These are phyloP conservation scores for Cheilosia urbana DNA, from an alignment of 2,888 invertebrate species.

Conservation along the genomic window DNA sequence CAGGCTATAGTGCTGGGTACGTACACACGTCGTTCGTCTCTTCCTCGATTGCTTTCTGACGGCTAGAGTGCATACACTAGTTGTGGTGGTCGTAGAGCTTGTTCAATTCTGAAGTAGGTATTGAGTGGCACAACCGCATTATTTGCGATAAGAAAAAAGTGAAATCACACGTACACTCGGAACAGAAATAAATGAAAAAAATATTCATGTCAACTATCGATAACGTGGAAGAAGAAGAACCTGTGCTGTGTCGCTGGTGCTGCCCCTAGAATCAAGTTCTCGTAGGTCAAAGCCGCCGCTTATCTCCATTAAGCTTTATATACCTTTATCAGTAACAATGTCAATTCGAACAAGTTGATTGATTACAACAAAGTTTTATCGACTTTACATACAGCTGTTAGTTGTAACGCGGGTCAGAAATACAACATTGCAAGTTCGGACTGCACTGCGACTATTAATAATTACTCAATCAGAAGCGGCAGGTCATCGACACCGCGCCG, in stretches of 20 bases:
- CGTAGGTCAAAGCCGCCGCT: conserved; percentile 60
- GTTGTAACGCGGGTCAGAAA: neutral
- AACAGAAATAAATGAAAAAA: neutral
- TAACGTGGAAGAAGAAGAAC: conserved; percentile 10
- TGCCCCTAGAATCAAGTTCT: conserved; percentile 39
- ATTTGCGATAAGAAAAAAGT: conserved; percentile 64
- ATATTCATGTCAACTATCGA: conserved; percentile 30
- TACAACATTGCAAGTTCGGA: neutral
- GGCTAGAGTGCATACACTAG: conserved; percentile 13
- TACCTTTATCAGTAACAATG: neutral
- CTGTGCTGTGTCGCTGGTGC: conserved; percentile 11
- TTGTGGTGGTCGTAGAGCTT: conserved; percentile 32
- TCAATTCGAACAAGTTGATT: conserved; percentile 30
- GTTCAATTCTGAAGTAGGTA: conserved; percentile 50
- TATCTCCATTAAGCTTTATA: conserved; percentile 1
- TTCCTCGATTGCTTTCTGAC: neutral
- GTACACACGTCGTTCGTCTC: neutral
- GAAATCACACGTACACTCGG: conserved; percentile 44
- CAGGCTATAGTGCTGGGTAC: neutral
- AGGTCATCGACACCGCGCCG: conserved; percentile 61
- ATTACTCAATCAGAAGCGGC: conserved; percentile 71
- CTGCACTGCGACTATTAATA: conserved; percentile 64
- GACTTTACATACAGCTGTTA: neutral
- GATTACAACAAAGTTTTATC: conserved; percentile 32
- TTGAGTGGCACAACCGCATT: conserved; percentile 54